Percentiles rank a stretch among this genome's conserved stretches.
Conservation (phyloP, 2,888 invertebrate genomes). For the Stramonita haemastoma region DNA sequence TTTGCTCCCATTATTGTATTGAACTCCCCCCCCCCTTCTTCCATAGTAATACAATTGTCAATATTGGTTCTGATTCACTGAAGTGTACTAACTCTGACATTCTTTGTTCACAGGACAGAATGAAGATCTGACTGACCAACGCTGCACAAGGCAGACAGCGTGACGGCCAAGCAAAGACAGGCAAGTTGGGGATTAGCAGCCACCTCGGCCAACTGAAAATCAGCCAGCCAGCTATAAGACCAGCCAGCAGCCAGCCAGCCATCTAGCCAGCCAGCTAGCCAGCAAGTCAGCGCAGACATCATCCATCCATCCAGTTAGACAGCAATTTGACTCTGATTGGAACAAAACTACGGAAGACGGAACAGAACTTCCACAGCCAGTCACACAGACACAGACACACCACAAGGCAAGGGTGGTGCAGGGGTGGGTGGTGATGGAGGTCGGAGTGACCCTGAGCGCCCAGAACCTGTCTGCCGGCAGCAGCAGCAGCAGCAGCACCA, state of each 20-base stretch:
- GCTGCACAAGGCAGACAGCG: no score
- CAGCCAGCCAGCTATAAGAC: background rate
- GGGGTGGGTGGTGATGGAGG: constrained; percentile 1
- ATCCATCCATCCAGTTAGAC: background rate
- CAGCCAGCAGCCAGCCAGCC: background rate
- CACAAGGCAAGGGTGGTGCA: background rate
- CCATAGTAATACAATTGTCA: no score
- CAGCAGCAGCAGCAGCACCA: constrained; percentile 6
- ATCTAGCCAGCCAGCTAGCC: background rate
- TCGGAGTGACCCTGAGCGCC: constrained; percentile 5
- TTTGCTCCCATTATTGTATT: no score
- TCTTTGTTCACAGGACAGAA: no score
- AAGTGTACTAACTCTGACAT: no score
- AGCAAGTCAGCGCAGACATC: background rate
- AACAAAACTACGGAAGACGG: background rate
- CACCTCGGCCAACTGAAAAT: background rate
- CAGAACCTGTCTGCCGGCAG: background rate
- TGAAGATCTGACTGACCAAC: no score
- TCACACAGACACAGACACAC: background rate
- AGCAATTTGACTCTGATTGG: background rate
- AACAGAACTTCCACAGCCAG: background rate
- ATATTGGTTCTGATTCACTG: no score
- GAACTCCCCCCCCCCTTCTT: no score
- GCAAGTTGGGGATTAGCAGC: background rate
- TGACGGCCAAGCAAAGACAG: no score